phyloP scores from a whole-genome alignment of 2,113 vertebrate genomes.

The Entomyzon cyanotis region DNA sequence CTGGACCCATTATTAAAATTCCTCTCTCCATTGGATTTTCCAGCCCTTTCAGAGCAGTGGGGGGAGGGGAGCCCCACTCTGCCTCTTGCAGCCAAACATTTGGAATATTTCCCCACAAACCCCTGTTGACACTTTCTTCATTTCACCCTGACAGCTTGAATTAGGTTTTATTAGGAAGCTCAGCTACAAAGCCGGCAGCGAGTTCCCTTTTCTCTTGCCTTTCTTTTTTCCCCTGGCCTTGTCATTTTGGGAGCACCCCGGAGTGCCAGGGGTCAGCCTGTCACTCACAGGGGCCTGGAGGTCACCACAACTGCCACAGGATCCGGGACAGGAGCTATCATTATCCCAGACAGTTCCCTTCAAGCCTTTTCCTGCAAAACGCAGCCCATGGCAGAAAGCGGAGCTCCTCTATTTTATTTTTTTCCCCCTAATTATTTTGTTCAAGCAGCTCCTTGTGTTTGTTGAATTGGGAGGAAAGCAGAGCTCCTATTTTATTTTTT shows the following conservation, averaged over 20 bases:
- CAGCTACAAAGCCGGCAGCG: conserved; percentile 37
- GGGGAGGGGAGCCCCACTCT: neutral
- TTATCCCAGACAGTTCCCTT: conserved; percentile 12
- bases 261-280: conserved; percentile 55
- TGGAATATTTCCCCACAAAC: conserved; percentile 49
- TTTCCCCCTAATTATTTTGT: neutral
- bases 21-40: conserved; percentile 10
- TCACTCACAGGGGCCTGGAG: conserved; percentile 37
- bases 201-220: conserved; percentile 34
- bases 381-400: neutral
- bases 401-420: neutral
- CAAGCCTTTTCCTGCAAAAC: neutral
- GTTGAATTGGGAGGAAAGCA: neutral
- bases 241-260: conserved; percentile 46
- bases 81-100: neutral
- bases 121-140: conserved; percentile 51
- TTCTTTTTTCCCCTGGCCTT: neutral
- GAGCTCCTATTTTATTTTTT: neutral
- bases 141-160: conserved; percentile 68
- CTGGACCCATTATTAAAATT: neutral
- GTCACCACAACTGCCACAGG: conserved; percentile 24
- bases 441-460: neutral
- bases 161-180: conserved; percentile 60
- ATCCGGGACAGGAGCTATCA: conserved; percentile 28
- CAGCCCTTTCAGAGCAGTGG: neutral